Conservation (phyloP, 2,797 vertebrate species). For the Chromis chromis region DNA sequence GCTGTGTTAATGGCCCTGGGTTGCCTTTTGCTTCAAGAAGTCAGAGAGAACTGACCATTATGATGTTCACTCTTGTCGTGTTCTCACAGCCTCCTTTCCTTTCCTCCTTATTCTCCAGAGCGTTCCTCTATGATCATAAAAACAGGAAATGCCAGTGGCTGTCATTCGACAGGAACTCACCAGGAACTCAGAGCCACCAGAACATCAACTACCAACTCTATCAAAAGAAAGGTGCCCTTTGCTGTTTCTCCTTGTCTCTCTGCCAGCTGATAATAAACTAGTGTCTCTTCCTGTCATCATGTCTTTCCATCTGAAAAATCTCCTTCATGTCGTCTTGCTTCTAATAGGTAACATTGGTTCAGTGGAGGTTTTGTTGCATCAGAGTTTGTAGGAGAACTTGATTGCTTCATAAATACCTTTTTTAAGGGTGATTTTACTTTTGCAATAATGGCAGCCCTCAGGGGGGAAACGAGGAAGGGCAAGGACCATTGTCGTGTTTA, state of each 20-base stretch:
- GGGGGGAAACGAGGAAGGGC: conserved; percentile 50
- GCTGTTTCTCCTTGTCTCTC: conserved; percentile 12
- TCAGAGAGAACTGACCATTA: conserved; percentile 22
- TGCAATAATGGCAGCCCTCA: conserved; percentile 7
- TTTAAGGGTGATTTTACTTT: conserved; percentile 17
- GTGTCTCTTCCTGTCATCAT: not conserved
- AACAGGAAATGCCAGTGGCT: conserved; percentile 96
- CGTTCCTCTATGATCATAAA: conserved; percentile 96
- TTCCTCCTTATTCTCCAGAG: conserved; percentile 84
- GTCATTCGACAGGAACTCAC: conserved; percentile 92
- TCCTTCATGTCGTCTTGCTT: not conserved
- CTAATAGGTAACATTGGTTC: not conserved
- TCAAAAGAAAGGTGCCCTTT: conserved; percentile 92
- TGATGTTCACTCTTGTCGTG: conserved; percentile 8
- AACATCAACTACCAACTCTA: conserved; percentile 93
- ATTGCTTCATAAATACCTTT: conserved; percentile 1
- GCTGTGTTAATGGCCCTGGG: not conserved
- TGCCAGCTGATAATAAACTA: not conserved
- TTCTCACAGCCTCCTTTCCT: conserved; percentile 66
- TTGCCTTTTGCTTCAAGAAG: conserved; percentile 3
- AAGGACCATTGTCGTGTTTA: conserved; percentile 65
- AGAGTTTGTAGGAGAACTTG: not conserved
- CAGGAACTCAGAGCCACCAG: conserved; percentile 87
- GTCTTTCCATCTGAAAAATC: not conserved
- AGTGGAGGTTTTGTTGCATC: not conserved